A percentile compares a stretch with the other conserved stretches of the same genome.
Conservation (phyloP, 2,113 vertebrate species). For the Chaetorhynchus papuensis region DNA sequence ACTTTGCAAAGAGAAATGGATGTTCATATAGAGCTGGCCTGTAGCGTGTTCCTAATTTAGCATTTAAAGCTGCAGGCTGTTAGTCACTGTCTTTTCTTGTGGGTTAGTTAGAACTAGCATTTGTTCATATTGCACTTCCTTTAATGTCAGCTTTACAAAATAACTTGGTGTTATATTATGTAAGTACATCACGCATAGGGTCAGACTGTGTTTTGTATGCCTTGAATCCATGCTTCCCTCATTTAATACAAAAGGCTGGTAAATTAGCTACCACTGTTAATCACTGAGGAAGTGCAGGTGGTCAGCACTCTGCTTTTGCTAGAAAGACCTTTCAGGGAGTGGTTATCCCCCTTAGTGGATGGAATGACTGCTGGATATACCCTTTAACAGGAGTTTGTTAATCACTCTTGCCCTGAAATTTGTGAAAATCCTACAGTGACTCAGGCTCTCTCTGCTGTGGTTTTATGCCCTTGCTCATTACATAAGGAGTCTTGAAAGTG, state of each 20-base stretch:
- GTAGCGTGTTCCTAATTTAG: not conserved
- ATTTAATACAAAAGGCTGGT: not conserved
- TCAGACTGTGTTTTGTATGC: not conserved
- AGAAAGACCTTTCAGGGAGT: not conserved
- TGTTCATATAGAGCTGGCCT: not conserved
- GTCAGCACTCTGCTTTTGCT: not conserved
- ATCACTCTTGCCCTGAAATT: not conserved
- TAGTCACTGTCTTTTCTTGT: not conserved
- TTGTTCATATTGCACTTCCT: not conserved
- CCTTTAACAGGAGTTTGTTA: not conserved
- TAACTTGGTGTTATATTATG: no score
- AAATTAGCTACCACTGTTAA: not conserved
- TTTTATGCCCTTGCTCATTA: not conserved
- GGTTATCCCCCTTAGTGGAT: not conserved
- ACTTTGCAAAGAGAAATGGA: not conserved
- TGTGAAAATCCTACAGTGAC: not conserved
- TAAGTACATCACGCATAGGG: not conserved
- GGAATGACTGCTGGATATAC: no score
- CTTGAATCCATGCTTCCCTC: not conserved
- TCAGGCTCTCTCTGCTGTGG: not conserved
- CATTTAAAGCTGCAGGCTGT: not conserved
- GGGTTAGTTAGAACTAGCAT: not conserved
- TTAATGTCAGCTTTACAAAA: not conserved
- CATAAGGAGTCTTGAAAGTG: not conserved
- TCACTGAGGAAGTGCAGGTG: not conserved